These are phyloP conservation scores for Corvus cornix DNA, from an alignment of 2,113 vertebrate species.

Conservation along the genomic window DNA sequence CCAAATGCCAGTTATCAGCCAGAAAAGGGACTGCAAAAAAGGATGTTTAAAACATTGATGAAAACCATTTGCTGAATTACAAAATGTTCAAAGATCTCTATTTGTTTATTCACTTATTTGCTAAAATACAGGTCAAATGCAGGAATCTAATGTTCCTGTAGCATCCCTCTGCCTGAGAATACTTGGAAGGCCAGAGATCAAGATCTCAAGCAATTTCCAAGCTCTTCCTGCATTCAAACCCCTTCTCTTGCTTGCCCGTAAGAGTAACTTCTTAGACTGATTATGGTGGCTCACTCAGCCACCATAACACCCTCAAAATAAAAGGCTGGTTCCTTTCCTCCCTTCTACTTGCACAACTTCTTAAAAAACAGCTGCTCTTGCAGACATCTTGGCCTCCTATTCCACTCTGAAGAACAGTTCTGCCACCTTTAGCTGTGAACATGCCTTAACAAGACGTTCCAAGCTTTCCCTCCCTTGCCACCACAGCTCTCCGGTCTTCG, in stretches of 20 bases:
- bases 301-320: neutral
- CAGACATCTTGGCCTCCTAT: neutral
- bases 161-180: neutral
- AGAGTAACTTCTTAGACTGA: neutral
- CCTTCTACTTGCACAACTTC: neutral
- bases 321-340: neutral
- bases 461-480: neutral
- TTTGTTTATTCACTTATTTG: neutral
- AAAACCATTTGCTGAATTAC: neutral
- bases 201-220: neutral
- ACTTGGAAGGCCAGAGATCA: neutral
- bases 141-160: neutral
- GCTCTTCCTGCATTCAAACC: neutral
- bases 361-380: neutral
- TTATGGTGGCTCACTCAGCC: neutral
- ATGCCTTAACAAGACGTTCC: rapidly evolving
- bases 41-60: neutral
- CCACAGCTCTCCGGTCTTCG: neutral
- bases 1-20: neutral
- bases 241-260: neutral
- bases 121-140: neutral
- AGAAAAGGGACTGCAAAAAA: neutral
- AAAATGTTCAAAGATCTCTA: neutral
- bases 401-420: neutral
- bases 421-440: neutral